Evolutionary conservation across 2,797 vertebrate species (phyloP), one percentile per base, ranked within the genome.

Genomic region (Typhlichthys eigenmanni): DNA sequence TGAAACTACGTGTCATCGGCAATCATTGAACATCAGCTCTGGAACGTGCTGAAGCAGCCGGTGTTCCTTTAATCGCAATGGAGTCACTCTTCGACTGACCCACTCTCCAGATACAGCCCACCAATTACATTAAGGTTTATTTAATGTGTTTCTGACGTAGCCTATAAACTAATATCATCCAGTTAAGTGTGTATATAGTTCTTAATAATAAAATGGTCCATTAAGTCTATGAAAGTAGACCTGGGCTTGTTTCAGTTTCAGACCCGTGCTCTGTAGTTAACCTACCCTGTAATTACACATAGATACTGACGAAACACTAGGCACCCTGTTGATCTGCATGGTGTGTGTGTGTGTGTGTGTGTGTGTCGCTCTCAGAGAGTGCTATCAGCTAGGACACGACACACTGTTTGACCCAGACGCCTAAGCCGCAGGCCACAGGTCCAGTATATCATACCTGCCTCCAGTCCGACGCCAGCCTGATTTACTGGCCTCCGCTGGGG

Each of bases 21-120:
- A 70, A 72, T 86, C 77, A 85, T 60, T 60, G 54, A 79, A 75
- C 85, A 83, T 56, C 58, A 76, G 78, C 79, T 76, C 82, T 79
- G 68, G 78, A 79, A 78, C 58, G 81, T 78, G 75, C 58, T 62
- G 69, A 73, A 67, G 69, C 63, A 55, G 61, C 60, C 10, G 46
- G 4, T 14, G 50, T 60, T 71, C 59, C 16, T 38, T 38, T 9
- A 38, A 38, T 9, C 38, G 2, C 38, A 6, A 7, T 8, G 17
- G 11, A 53, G 29, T 53, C 17, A 24, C 29, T 7, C 19, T 11
- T 7, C 52, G 17, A 12, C 19, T 13, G 11, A 11, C 52, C 52
- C 12, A 11, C 8, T 10, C 52, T 29, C 17, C 9, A 14, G 11
- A 24, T 24, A 53, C 17, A 9, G 17, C 17, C 4, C 10, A 24